These are phyloP conservation scores for Eristalinus sepulchralis DNA, from an alignment of 2,888 invertebrate genomes.

Conservation along the genomic window DNA sequence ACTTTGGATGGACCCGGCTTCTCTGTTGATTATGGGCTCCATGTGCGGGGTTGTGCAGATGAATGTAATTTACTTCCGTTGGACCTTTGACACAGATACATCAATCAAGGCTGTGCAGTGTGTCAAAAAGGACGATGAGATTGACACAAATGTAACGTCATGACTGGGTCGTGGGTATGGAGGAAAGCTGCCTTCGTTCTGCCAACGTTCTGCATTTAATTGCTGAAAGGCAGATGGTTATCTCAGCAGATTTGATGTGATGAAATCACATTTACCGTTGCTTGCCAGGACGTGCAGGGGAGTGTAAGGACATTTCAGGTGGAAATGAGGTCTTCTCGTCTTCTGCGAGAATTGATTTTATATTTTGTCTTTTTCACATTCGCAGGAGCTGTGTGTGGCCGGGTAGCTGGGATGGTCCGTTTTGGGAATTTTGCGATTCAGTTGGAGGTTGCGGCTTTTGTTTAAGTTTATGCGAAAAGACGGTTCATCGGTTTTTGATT, in stretches of 20 bases:
- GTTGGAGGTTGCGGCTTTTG: too few relatives aligned
- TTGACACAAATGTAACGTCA: neutral
- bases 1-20: neutral
- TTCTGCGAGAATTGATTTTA: neutral
- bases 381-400: neutral
- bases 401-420: too few relatives aligned
- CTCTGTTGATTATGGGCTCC: neutral
- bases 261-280: neutral
- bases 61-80: neutral
- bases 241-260: neutral
- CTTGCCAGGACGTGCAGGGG: neutral
- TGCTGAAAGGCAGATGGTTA: neutral
- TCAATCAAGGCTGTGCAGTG: constrained; percentile 10
- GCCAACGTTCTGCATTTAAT: neutral
- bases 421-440: too few relatives aligned
- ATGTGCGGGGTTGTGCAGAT: neutral
- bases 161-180: neutral
- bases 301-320: neutral
- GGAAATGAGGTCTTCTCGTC: neutral
- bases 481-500: too few relatives aligned
- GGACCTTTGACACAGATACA: constrained; percentile 3
- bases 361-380: neutral
- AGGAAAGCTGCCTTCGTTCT: neutral
- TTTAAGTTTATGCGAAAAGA: too few relatives aligned
- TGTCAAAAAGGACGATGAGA: neutral